phyloP scores from a whole-genome alignment of 2,797 vertebrate species.

The Pseudopleuronectes americanus region DNA sequence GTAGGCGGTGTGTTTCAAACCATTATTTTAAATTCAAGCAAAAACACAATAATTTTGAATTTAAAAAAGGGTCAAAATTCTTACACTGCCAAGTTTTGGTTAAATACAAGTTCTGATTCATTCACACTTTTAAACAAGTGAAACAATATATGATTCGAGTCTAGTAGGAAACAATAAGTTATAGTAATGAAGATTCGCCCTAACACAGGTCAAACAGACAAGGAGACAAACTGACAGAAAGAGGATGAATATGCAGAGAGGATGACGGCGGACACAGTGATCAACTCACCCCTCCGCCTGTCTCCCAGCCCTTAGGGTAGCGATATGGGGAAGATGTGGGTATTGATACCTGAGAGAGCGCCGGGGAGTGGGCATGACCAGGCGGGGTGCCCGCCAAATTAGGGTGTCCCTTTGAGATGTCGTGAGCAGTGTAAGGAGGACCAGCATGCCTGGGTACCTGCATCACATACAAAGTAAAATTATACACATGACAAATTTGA shows the following conservation, averaged over 20 bases:
- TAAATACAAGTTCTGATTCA: no score
- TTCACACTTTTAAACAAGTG: no score
- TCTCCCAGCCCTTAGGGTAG: conserved; percentile 85
- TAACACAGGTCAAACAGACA: neutral
- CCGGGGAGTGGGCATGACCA: conserved; percentile 93
- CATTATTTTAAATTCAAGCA: neutral
- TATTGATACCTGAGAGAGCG: conserved; percentile 95
- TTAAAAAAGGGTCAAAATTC: neutral
- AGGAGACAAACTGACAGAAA: neutral
- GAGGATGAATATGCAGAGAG: conserved; percentile 38
- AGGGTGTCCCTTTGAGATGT: conserved; percentile 96
- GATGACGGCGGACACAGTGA: conserved; percentile 53
- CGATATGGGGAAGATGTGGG: conserved; percentile 82
- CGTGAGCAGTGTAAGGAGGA: conserved; percentile 91
- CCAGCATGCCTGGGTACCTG: conserved; percentile 94
- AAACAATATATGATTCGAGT: no score
- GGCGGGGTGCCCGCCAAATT: conserved; percentile 93
- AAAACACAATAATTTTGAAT: neutral
- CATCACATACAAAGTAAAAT: conserved; percentile 73
- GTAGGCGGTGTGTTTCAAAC: neutral
- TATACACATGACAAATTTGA: neutral
- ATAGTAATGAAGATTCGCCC: no score
- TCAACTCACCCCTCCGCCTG: conserved; percentile 82
- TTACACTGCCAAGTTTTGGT: no score
- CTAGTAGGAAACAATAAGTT: no score